Evolutionary conservation across 2,888 invertebrate species (phyloP).

Genomic region (Ganaspis brasiliensis): DNA sequence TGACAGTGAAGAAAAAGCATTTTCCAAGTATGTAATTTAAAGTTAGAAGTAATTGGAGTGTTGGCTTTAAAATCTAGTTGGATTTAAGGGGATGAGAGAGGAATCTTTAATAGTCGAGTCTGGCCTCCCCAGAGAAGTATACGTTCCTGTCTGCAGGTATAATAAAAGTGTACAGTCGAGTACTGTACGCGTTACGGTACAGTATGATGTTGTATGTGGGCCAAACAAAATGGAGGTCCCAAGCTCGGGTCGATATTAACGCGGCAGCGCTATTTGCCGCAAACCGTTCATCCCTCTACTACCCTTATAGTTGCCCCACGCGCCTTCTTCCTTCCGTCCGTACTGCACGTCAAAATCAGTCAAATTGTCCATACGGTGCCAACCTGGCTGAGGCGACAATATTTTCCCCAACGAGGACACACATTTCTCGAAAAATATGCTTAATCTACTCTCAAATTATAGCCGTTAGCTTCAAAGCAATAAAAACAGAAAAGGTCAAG

Average conservation of each 20-base stretch:
- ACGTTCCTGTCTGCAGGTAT: conserved; percentile 21
- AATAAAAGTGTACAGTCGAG: conserved; percentile 12
- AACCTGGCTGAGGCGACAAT: conserved; percentile 18
- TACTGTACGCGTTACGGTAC: conserved; percentile 42
- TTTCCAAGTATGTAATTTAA: too few relatives aligned
- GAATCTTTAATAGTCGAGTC: neutral
- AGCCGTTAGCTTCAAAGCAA: neutral
- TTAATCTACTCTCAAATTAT: too few relatives aligned
- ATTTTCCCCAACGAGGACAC: neutral
- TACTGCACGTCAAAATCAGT: conserved; percentile 17
- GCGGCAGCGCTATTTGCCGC: conserved; percentile 54
- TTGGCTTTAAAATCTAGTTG: neutral
- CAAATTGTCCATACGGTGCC: conserved; percentile 30
- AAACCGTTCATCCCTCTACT: conserved; percentile 47
- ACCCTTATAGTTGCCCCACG: conserved; percentile 11
- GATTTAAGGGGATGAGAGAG: neutral
- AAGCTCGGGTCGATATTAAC: conserved; percentile 54
- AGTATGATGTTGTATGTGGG: conserved; percentile 53
- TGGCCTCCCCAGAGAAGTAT: neutral
- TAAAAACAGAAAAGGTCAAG: neutral
- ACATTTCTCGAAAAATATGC: neutral
- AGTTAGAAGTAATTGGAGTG: neutral
- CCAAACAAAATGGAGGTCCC: conserved; percentile 54
- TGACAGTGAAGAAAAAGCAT: too few relatives aligned
- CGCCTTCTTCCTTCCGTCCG: conserved; percentile 3